phyloP scores from a whole-genome alignment of 2,888 invertebrate species.

The Arrhopalites spinosus region DNA sequence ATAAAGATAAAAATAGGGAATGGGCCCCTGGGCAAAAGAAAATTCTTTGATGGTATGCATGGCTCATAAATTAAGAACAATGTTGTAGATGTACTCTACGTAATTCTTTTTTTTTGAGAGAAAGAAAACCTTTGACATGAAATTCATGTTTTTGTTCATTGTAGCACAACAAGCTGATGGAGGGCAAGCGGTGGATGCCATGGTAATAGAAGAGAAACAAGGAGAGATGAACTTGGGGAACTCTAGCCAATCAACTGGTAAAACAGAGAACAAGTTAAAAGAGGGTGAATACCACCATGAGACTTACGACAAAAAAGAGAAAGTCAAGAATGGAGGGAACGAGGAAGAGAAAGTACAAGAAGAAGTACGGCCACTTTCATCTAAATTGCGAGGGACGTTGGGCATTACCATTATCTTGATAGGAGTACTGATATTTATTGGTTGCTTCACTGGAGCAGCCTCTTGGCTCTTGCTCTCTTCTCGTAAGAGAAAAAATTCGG shows the following conservation, averaged over 20 bases:
- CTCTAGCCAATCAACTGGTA: conserved; percentile 11
- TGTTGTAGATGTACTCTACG: conserved; percentile 19
- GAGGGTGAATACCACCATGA: background rate
- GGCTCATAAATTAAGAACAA: conserved; percentile 16
- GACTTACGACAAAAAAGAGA: conserved; percentile 9
- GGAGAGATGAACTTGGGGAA: background rate
- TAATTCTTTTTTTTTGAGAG: conserved; percentile 21
- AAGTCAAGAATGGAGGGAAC: conserved; percentile 14
- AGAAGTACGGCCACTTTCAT: conserved; percentile 30
- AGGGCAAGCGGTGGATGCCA: background rate
- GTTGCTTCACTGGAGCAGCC: conserved; percentile 27
- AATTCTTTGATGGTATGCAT: conserved; percentile 7
- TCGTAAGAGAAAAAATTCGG: background rate
- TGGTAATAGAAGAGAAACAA: background rate
- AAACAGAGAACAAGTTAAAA: background rate
- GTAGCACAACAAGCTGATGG: conserved; percentile 29
- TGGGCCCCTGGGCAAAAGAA: background rate
- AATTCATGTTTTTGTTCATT: conserved; percentile 21
- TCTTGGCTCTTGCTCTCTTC: conserved; percentile 7
- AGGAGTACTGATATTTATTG: conserved; percentile 56
- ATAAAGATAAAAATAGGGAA: background rate
- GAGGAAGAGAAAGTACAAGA: conserved; percentile 6
- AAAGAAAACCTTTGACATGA: conserved; percentile 23
- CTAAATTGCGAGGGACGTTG: conserved; percentile 52
- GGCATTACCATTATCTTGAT: conserved; percentile 52